These are phyloP conservation scores for Manis pentadactyla DNA, from an alignment of 2,797 vertebrate genomes.

Conservation along the genomic window DNA sequence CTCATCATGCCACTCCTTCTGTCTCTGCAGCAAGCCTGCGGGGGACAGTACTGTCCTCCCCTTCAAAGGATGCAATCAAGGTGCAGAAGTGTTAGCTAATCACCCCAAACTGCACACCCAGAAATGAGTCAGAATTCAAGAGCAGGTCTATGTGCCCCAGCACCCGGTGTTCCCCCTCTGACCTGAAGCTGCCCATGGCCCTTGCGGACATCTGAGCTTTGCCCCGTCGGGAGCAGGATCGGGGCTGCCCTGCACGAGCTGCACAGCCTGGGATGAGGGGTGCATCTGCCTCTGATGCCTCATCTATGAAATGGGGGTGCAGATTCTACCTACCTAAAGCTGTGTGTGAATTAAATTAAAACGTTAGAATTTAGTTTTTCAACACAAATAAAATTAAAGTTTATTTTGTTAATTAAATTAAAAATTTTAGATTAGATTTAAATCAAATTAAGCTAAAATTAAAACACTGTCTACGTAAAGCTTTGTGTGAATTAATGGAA, in stretches of 20 bases:
- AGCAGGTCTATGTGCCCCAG: not conserved
- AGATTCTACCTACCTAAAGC: not conserved
- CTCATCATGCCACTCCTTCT: no score
- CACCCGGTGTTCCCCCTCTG: not conserved
- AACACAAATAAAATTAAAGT: not conserved
- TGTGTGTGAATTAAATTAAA: not conserved
- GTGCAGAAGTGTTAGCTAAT: not conserved
- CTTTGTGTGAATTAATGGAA: not conserved
- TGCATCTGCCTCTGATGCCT: not conserved
- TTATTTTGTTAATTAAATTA: not conserved
- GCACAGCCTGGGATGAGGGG: not conserved
- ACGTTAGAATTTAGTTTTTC: not conserved
- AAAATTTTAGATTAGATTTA: not conserved
- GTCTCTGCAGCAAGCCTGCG: not conserved
- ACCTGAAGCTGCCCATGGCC: accelerated
- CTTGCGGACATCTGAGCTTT: not conserved
- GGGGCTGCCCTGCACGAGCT: accelerated
- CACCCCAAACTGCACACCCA: not conserved
- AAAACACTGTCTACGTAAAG: not conserved
- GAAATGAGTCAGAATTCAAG: not conserved
- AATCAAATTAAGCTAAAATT: not conserved
- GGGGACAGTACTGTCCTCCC: accelerated
- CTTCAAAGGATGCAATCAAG: not conserved
- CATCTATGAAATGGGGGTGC: not conserved
- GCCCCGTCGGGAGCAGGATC: not conserved